Conservation (phyloP, 2,113 vertebrate species). For the Agelaius phoeniceus region DNA sequence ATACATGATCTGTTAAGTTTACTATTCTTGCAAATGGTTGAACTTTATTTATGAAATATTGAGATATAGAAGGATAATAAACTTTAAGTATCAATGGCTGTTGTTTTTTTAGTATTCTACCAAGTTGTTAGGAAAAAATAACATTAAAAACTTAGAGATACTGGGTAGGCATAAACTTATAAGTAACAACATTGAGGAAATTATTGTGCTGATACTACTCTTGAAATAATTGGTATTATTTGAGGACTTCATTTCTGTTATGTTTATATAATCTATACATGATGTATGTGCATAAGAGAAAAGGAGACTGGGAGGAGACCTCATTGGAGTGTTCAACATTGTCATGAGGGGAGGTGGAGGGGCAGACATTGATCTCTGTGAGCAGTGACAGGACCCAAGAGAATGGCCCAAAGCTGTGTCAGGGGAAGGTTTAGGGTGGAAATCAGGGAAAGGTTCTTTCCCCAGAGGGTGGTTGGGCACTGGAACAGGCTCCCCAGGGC, state of each 20-base stretch:
- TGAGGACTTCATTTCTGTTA: not conserved
- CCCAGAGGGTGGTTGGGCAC: not conserved
- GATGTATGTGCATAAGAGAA: not conserved
- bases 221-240: not conserved
- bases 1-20: not conserved
- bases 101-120: not conserved
- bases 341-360: not conserved
- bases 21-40: not conserved
- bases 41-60: not conserved
- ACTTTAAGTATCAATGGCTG: not conserved
- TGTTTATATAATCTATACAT: not conserved
- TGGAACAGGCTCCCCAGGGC: not conserved
- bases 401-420: not conserved
- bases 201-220: not conserved
- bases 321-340: not conserved
- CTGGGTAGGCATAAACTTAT: not conserved
- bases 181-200: not conserved
- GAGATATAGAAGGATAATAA: not conserved
- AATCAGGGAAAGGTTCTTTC: not conserved
- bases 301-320: not conserved
- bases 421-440: not conserved
- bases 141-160: not conserved
- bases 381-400: not conserved
- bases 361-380: not conserved
- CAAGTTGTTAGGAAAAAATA: not conserved